Percentiles rank a stretch among this genome's conserved stretches.
phyloP scores from a whole-genome alignment of 2,888 invertebrate species.

The Nymphalis urticae region DNA sequence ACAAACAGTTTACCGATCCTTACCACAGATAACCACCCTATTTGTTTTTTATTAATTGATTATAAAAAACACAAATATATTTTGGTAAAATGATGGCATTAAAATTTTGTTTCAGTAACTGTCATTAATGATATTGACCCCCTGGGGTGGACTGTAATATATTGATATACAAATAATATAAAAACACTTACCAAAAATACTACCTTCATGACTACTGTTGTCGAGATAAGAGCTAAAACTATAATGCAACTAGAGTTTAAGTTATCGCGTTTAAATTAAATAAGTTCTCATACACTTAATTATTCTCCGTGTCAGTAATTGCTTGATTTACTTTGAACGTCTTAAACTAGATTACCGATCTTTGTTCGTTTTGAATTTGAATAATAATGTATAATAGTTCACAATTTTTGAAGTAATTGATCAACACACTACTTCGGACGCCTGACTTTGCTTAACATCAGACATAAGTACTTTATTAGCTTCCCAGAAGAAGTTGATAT shows the following conservation, averaged over 20 bases:
- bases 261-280: constrained; percentile 15
- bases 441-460: too few relatives aligned
- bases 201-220: constrained; percentile 29
- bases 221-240: neutral
- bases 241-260: neutral
- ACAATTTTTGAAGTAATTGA: too few relatives aligned
- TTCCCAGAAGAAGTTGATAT: too few relatives aligned
- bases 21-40: too few relatives aligned
- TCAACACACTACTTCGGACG: too few relatives aligned
- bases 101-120: neutral
- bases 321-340: neutral
- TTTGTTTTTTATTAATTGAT: too few relatives aligned
- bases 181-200: constrained; percentile 33
- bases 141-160: neutral
- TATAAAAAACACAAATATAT: too few relatives aligned
- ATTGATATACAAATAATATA: neutral
- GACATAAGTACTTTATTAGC: too few relatives aligned
- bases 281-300: constrained; percentile 13
- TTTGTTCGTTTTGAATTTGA: constrained; percentile 9
- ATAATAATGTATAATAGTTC: neutral
- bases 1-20: too few relatives aligned
- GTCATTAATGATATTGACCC: neutral
- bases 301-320: constrained; percentile 20
- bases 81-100: too few relatives aligned
- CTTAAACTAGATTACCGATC: constrained; percentile 18